Percentiles rank a stretch among this genome's conserved stretches.
phyloP scores from a whole-genome alignment of 2,797 vertebrate genomes.

The Cirrhinus molitorella region DNA sequence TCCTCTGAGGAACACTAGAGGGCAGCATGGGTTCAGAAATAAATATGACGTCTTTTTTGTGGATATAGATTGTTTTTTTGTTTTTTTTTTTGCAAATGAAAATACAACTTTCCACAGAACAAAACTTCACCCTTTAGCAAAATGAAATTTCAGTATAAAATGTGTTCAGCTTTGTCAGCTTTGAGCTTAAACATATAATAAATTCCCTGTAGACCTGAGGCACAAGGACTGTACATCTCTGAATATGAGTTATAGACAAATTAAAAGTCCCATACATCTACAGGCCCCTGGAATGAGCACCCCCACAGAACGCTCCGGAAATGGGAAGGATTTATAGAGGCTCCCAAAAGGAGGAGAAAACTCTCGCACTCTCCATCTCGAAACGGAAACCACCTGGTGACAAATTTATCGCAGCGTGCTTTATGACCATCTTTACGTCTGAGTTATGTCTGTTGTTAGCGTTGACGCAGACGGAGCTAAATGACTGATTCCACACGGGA shows the following conservation, averaged over 20 bases:
- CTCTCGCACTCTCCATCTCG: slow-evolving; percentile 7
- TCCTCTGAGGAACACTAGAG: slow-evolving; percentile 63
- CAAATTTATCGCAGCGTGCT: slow-evolving; percentile 54
- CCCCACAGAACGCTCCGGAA: slow-evolving; percentile 49
- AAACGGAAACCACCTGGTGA: slow-evolving; percentile 56
- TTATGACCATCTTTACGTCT: slow-evolving; percentile 54
- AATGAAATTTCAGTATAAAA: neutral
- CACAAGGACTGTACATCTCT: neutral
- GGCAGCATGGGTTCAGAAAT: slow-evolving; percentile 68
- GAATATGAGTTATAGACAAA: slow-evolving; percentile 31
- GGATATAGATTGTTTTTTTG: neutral
- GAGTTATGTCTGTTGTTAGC: slow-evolving; percentile 49
- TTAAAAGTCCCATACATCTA: slow-evolving; percentile 40
- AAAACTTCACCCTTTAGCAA: neutral
- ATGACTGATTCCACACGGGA: slow-evolving; percentile 41
- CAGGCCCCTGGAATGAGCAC: slow-evolving; percentile 30
- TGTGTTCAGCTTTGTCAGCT: neutral
- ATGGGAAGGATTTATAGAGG: slow-evolving; percentile 49
- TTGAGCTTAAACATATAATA: neutral
- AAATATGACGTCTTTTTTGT: neutral
- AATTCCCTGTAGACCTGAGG: neutral
- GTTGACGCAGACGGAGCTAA: slow-evolving; percentile 37
- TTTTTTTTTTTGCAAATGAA: no score
- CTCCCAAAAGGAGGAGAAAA: slow-evolving; percentile 48
- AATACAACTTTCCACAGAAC: neutral